phyloP scores from a whole-genome alignment of 2,797 vertebrate species.

The Phrynocephalus vlangalii region DNA sequence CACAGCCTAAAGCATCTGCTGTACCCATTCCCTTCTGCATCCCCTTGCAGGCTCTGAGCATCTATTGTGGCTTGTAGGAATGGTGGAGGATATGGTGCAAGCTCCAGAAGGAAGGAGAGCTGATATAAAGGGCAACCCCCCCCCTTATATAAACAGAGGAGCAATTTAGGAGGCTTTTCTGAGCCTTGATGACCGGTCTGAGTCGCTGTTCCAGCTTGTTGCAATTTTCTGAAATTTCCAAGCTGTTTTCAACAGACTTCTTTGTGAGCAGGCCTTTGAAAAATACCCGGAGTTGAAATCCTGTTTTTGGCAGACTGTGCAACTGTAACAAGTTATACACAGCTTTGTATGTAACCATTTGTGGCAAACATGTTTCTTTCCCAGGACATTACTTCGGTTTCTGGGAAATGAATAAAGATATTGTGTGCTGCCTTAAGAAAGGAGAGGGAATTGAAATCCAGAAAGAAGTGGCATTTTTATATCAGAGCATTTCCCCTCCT shows the following conservation, averaged over 20 bases:
- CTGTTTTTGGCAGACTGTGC: conserved; percentile 55
- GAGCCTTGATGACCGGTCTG: conserved; percentile 27
- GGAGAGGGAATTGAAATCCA: not conserved
- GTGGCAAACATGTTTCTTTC: conserved; percentile 47
- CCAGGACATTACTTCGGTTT: conserved; percentile 20
- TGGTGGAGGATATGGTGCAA: not conserved
- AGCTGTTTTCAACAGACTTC: conserved; percentile 15
- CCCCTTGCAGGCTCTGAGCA: not conserved
- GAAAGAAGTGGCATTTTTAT: not conserved
- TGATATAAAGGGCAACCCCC: not conserved
- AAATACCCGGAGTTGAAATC: conserved; percentile 41
- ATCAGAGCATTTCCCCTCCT: conserved; percentile 19
- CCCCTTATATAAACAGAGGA: not conserved
- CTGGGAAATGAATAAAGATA: conserved; percentile 41
- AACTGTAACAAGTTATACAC: conserved; percentile 41
- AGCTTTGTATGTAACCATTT: conserved; percentile 42
- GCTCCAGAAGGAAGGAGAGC: not conserved
- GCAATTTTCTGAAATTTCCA: conserved; percentile 31
- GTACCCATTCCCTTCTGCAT: not conserved
- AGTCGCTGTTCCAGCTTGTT: conserved; percentile 6
- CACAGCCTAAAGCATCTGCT: not conserved
- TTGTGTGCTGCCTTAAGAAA: not conserved
- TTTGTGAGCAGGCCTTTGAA: conserved; percentile 41
- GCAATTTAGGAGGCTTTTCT: not conserved
- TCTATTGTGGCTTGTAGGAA: not conserved